A percentile compares a stretch with the other conserved stretches of the same genome.
phyloP scores from a whole-genome alignment of 2,888 invertebrate species.

The Sabatieria punctata region DNA sequence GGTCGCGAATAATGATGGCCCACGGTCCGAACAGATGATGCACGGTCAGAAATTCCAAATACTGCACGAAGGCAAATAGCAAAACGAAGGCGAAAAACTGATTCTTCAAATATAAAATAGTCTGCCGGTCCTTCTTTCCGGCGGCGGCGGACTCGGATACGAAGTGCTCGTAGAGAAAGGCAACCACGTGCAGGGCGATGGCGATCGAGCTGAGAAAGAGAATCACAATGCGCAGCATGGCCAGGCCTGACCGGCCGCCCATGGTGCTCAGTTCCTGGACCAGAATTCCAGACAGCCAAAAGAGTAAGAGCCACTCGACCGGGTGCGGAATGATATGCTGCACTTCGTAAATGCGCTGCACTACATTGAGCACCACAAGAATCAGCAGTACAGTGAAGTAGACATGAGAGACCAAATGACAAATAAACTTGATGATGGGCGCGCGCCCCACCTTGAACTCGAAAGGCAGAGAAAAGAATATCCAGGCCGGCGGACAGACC shows the following conservation, averaged over 20 bases:
- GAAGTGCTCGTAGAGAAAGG: constrained; percentile 4
- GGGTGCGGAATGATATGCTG: constrained; percentile 54
- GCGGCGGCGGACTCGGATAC: constrained; percentile 5
- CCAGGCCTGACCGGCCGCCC: constrained; percentile 86
- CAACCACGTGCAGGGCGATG: constrained; percentile 43
- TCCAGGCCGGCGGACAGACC: constrained; percentile 85
- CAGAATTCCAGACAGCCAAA: constrained; percentile 82
- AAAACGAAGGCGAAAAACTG: constrained; percentile 89
- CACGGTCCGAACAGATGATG: constrained; percentile 98
- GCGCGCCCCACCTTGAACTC: constrained; percentile 73
- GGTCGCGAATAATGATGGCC: constrained; percentile 88
- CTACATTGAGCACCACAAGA: constrained; percentile 26
- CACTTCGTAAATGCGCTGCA: constrained; percentile 22
- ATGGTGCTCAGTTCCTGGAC: constrained; percentile 93
- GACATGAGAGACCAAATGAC: constrained; percentile 92
- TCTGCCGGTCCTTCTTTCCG: constrained; percentile 9
- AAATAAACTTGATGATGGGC: constrained; percentile 99
- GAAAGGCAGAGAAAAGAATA: constrained; percentile 79
- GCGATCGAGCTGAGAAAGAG: constrained; percentile 61
- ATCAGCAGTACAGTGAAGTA: constrained; percentile 84
- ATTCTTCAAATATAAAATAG: constrained; percentile 14
- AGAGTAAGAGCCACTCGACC: constrained; percentile 86
- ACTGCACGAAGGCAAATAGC: constrained; percentile 87
- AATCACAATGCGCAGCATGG: constrained; percentile 50
- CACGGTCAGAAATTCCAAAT: constrained; percentile 73